phyloP scores from a whole-genome alignment of 2,797 vertebrate species.

The Spondyliosoma cantharus region DNA sequence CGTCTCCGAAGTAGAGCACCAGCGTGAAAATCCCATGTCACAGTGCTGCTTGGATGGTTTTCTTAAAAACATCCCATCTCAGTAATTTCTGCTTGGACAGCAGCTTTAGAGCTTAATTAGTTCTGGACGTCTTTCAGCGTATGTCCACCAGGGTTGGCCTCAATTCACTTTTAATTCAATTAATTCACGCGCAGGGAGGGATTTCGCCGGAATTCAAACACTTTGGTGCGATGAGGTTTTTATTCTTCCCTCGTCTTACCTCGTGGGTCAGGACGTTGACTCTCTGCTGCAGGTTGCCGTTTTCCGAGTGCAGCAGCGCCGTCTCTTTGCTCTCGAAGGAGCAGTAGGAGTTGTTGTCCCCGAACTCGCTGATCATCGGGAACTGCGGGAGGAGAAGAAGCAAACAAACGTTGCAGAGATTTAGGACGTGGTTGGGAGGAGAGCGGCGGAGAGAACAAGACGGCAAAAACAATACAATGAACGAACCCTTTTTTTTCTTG shows the following conservation, averaged over 20 bases:
- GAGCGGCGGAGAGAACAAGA: background rate
- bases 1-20: constrained; percentile 39
- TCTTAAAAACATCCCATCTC: constrained; percentile 28
- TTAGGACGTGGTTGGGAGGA: background rate
- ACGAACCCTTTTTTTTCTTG: constrained; percentile 1
- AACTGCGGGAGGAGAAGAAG: constrained; percentile 81
- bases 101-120: constrained; percentile 66
- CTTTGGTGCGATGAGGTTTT: constrained; percentile 23
- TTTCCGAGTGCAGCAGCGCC: constrained; percentile 93
- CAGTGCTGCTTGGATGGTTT: constrained; percentile 31
- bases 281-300: constrained; percentile 92
- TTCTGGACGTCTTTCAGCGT: constrained; percentile 45
- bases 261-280: constrained; percentile 95
- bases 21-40: constrained; percentile 42
- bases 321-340: constrained; percentile 94
- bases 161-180: constrained; percentile 57
- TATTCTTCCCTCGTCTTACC: constrained; percentile 80
- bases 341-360: constrained; percentile 94
- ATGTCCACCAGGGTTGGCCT: constrained; percentile 53
- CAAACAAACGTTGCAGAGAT: background rate
- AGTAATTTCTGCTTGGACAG: constrained; percentile 43
- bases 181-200: constrained; percentile 34
- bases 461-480: background rate
- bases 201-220: constrained; percentile 30
- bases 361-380: constrained; percentile 94